These are phyloP conservation scores for Onychostoma macrolepis DNA, from an alignment of 2,113 vertebrate genomes.

Conservation along the genomic window DNA sequence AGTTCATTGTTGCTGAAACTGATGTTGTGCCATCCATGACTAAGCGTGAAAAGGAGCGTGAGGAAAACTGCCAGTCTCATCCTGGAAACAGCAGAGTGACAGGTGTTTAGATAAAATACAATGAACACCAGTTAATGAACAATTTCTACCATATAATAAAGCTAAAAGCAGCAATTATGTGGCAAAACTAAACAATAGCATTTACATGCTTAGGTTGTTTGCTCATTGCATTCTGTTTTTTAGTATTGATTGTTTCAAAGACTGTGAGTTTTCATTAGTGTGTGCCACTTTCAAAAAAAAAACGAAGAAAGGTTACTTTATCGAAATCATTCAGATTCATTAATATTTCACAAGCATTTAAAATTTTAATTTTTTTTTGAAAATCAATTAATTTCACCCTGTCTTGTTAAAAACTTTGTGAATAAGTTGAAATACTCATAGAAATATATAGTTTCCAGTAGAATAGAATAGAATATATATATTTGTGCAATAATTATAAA, in stretches of 20 bases:
- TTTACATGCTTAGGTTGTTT: background rate
- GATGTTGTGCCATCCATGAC: background rate
- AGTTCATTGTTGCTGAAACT: background rate
- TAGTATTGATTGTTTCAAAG: no score
- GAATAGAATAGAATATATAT: no score
- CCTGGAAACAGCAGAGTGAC: background rate
- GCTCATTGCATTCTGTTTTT: no score
- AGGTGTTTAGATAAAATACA: background rate
- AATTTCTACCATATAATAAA: background rate
- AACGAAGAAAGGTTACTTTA: no score
- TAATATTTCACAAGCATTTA: background rate
- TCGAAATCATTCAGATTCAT: background rate
- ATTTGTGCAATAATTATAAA: background rate
- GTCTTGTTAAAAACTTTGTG: background rate
- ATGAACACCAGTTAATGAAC: no score
- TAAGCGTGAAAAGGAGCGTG: background rate
- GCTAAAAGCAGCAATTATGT: background rate
- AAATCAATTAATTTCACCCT: background rate
- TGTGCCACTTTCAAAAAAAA: no score
- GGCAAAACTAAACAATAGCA: background rate
- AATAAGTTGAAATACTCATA: background rate
- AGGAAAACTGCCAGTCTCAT: background rate
- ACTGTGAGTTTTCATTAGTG: no score
- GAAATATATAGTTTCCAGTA: no score
- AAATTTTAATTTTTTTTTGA: background rate